Conservation (phyloP, 2,113 vertebrate species). For the Cyanoderma ruficeps region DNA sequence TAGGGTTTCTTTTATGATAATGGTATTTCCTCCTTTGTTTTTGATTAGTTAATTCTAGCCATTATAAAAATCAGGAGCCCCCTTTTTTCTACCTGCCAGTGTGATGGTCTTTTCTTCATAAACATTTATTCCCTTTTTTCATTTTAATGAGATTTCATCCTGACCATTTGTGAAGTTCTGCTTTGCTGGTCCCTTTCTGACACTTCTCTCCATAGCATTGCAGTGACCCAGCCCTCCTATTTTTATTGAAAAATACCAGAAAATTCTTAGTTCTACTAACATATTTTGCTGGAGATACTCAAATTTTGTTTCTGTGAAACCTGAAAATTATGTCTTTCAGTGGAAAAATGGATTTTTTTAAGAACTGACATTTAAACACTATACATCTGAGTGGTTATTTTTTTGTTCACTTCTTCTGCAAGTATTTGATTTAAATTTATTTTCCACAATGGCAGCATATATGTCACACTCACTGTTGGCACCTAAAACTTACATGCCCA, state of each 20-base stretch:
- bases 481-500: not conserved
- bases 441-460: not conserved
- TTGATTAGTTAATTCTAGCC: not conserved
- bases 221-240: not conserved
- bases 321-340: not conserved
- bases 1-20: not conserved
- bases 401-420: not conserved
- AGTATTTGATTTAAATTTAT: not conserved
- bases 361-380: not conserved
- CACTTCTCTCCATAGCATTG: not conserved
- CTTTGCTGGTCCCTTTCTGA: not conserved
- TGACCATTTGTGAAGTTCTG: not conserved
- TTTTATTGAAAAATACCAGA: not conserved
- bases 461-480: not conserved
- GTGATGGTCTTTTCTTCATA: not conserved
- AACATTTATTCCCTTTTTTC: not conserved
- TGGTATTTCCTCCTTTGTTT: not conserved
- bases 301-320: not conserved
- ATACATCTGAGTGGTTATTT: not conserved
- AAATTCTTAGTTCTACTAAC: not conserved
- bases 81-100: not conserved
- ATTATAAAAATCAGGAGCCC: not conserved
- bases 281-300: not conserved
- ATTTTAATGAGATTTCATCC: not conserved
- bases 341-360: not conserved